Evolutionary conservation across 2,113 vertebrate genomes (phyloP).

Genomic region (Microcebus ravelobensis): DNA sequence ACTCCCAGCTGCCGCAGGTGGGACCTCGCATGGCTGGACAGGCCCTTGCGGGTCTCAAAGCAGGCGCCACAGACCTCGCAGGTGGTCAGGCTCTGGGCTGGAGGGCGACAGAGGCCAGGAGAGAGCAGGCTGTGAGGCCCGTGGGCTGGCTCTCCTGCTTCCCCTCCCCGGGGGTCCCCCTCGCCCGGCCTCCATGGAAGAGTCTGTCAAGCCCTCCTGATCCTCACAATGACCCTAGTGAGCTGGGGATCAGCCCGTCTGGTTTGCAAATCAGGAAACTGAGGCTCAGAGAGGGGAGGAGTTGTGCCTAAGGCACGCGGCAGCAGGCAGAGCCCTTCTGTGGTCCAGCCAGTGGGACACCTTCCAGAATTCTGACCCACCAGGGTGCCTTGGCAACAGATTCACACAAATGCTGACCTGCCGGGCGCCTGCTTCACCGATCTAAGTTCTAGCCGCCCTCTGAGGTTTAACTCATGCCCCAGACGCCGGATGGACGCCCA

Average conservation of each 20-base stretch:
- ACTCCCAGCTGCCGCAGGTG: conserved; percentile 94
- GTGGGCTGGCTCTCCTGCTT: background rate
- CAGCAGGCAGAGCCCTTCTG: background rate
- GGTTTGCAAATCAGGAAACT: conserved; percentile 65
- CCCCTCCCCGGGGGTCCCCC: background rate
- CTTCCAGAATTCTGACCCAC: background rate
- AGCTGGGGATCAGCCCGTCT: background rate
- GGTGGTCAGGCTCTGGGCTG: conserved; percentile 89
- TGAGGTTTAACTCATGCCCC: background rate
- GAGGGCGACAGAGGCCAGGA: conserved; percentile 52
- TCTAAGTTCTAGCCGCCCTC: background rate
- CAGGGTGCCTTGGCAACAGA: background rate
- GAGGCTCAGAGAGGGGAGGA: conserved; percentile 62
- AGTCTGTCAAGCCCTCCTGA: background rate
- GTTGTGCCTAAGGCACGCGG: background rate
- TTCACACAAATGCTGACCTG: background rate
- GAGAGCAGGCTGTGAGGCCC: conserved; percentile 45
- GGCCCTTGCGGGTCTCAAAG: conserved; percentile 93
- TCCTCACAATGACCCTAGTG: conserved; percentile 24
- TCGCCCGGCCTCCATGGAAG: background rate
- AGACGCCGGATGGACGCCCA: background rate
- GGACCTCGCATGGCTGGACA: conserved; percentile 95
- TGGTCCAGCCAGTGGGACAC: background rate
- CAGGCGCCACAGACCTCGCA: conserved; percentile 93
- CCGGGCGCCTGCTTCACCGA: background rate